A percentile compares a stretch with the other conserved stretches of the same genome.
Evolutionary conservation across 2,113 vertebrate genomes (phyloP).

Genomic region (Willisornis vidua): DNA sequence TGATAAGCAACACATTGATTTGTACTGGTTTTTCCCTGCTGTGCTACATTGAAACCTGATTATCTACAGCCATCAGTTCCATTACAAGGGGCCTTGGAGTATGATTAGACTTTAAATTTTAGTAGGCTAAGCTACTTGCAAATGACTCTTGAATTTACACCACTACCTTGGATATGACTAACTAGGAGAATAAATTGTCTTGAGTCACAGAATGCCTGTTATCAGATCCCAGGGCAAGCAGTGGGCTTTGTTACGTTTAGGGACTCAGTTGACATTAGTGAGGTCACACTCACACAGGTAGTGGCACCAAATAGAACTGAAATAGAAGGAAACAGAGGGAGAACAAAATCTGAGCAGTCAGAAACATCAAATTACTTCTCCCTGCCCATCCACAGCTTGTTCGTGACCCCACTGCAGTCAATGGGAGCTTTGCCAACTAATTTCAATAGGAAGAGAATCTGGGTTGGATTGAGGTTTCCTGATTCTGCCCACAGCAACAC

Average conservation of each 20-base stretch:
- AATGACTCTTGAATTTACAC: neutral
- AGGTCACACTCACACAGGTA: neutral
- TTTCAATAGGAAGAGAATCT: neutral
- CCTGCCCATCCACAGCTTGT: neutral
- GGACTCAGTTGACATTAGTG: neutral
- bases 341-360: neutral
- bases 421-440: neutral
- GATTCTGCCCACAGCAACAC: neutral
- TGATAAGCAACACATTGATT: neutral
- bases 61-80: neutral
- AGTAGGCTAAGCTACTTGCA: neutral
- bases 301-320: neutral
- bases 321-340: neutral
- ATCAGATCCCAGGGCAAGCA: neutral
- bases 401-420: neutral
- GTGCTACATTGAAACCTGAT: neutral
- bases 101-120: neutral
- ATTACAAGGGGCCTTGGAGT: neutral
- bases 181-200: neutral
- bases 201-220: neutral
- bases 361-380: neutral
- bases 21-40: neutral
- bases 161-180: neutral
- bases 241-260: neutral
- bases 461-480: constrained; percentile 6